These are phyloP conservation scores for Acleris sparsana DNA, from an alignment of 2,888 invertebrate genomes.

Conservation along the genomic window DNA sequence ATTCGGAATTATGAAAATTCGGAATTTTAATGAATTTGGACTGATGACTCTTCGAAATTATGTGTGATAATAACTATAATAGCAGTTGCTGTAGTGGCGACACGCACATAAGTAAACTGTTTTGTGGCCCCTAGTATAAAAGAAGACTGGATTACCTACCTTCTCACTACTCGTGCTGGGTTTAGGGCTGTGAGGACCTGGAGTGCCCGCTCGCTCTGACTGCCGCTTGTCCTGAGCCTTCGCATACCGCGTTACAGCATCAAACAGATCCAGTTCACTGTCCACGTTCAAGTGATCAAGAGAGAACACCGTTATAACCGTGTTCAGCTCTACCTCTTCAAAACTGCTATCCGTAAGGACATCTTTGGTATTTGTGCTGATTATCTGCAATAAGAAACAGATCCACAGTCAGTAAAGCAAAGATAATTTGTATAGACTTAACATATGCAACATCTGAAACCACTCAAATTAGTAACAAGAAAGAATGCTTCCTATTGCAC, in stretches of 20 bases:
- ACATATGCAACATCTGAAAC: no score
- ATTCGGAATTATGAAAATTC: no score
- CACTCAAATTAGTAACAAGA: no score
- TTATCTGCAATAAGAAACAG: conserved; percentile 81
- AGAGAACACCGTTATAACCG: conserved; percentile 89
- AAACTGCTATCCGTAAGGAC: conserved; percentile 90
- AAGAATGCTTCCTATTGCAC: no score
- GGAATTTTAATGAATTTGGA: no score
- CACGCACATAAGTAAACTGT: no score
- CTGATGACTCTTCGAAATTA: no score
- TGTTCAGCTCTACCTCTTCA: conserved; percentile 89
- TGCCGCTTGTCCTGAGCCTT: conserved; percentile 66
- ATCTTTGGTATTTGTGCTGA: conserved; percentile 89
- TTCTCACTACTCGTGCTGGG: conserved; percentile 70
- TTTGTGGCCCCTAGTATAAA: background rate
- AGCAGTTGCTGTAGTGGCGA: no score
- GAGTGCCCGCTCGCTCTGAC: conserved; percentile 58
- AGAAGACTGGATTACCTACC: conserved; percentile 38
- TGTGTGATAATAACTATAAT: no score
- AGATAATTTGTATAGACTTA: no score
- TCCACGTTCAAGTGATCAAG: conserved; percentile 88
- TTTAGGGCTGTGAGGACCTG: conserved; percentile 63
- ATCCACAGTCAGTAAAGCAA: no score
- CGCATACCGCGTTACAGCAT: conserved; percentile 85
- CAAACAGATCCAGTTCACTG: conserved; percentile 90